Evolutionary conservation across 2,797 vertebrate genomes (phyloP).

Genomic region (Podarcis siculus): DNA sequence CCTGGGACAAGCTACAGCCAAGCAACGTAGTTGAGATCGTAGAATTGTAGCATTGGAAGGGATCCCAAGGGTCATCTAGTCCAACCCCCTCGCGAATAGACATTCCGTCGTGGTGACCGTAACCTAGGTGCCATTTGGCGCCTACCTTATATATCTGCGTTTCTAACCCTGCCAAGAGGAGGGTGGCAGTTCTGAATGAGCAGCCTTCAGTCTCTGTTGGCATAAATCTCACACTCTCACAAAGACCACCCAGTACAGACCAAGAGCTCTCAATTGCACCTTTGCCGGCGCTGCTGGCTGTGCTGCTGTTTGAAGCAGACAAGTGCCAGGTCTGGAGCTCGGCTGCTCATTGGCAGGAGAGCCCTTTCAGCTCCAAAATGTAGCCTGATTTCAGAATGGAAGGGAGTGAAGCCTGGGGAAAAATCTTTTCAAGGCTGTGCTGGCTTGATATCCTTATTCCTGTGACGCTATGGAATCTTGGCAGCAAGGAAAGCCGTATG

Average conservation of each 20-base stretch:
- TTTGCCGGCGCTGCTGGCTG: background rate
- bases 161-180: background rate
- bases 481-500: background rate
- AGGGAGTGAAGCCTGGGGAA: background rate
- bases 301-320: background rate
- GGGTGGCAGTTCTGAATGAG: background rate
- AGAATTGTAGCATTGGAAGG: too few species aligned
- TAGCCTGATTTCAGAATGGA: constrained; percentile 2
- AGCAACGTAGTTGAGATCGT: too few species aligned
- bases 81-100: too few species aligned
- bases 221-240: background rate
- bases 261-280: fast-evolving
- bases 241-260: background rate
- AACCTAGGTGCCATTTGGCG: too few species aligned
- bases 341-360: background rate
- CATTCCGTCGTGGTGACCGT: too few species aligned
- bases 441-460: background rate
- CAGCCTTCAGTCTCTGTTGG: background rate
- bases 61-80: too few species aligned
- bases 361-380: constrained; percentile 19
- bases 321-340: constrained; percentile 21
- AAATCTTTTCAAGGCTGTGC: background rate
- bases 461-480: background rate
- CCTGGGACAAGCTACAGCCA: too few species aligned
- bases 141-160: too few species aligned